Percentiles rank a stretch among this genome's conserved stretches.
Evolutionary conservation across 2,797 vertebrate species (phyloP).

Genomic region (Nannoperca australis): DNA sequence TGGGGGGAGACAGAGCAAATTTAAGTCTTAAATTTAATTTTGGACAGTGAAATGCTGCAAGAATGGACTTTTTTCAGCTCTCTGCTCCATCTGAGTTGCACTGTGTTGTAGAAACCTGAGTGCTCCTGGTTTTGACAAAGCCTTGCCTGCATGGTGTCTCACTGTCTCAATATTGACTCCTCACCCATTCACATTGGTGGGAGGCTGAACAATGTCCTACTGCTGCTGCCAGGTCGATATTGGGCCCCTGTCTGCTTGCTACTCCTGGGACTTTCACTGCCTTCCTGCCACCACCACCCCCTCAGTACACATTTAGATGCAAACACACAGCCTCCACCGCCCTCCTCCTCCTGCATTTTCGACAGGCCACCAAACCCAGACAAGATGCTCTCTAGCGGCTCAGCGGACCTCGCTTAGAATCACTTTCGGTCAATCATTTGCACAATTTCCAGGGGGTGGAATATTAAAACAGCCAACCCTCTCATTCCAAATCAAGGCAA

Average conservation of each 20-base stretch:
- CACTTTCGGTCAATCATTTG: constrained; percentile 35
- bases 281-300: background rate
- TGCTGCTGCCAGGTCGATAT: constrained; percentile 68
- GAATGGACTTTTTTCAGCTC: background rate
- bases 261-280: too few species aligned
- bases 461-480: constrained; percentile 31
- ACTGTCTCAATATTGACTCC: constrained; percentile 74
- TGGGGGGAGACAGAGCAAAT: background rate
- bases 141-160: constrained; percentile 32
- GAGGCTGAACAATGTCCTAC: constrained; percentile 67
- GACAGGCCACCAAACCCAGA: constrained; percentile 27
- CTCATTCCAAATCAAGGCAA: constrained; percentile 37
- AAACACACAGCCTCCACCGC: constrained; percentile 11
- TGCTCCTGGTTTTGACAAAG: constrained; percentile 45
- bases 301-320: constrained; percentile 2
- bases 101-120: too few species aligned
- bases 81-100: too few species aligned
- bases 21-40: background rate
- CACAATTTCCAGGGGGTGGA: constrained; percentile 8
- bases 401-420: background rate
- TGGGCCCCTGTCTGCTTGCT: constrained; percentile 54
- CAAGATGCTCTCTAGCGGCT: constrained; percentile 57
- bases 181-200: constrained; percentile 48
- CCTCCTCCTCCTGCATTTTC: constrained; percentile 25
- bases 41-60: background rate